Conservation (phyloP, 2,888 invertebrate species). For the Drosophila stalkeri region DNA sequence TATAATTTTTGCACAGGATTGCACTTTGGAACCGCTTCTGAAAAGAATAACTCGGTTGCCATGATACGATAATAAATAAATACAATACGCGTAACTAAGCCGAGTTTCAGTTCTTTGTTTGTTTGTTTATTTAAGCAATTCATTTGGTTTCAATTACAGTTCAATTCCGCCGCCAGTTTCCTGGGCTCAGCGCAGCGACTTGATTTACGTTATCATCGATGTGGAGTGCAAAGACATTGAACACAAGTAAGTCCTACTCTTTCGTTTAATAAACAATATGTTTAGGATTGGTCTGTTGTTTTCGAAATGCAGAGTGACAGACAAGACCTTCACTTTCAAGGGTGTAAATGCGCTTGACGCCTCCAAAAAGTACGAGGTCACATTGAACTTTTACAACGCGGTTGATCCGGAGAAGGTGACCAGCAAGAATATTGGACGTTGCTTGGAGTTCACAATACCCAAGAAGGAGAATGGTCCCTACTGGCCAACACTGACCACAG, state of each 20-base stretch:
- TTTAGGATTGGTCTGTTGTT: neutral
- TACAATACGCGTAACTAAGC: slow-evolving; percentile 21
- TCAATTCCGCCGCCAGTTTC: slow-evolving; percentile 91
- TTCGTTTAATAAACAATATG: neutral
- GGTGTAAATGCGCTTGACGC: slow-evolving; percentile 93
- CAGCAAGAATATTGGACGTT: slow-evolving; percentile 90
- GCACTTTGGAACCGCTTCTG: slow-evolving; percentile 26
- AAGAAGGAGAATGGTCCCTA: slow-evolving; percentile 91
- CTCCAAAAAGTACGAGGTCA: slow-evolving; percentile 94
- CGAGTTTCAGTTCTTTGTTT: slow-evolving; percentile 21
- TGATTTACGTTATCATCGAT: slow-evolving; percentile 95
- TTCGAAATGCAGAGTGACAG: slow-evolving; percentile 87
- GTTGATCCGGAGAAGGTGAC: slow-evolving; percentile 92
- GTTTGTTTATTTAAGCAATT: slow-evolving; percentile 23
- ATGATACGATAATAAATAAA: slow-evolving; percentile 33
- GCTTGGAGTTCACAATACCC: slow-evolving; percentile 90
- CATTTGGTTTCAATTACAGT: slow-evolving; percentile 52
- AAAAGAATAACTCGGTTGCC: slow-evolving; percentile 44
- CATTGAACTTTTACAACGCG: slow-evolving; percentile 92
- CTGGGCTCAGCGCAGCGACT: slow-evolving; percentile 96
- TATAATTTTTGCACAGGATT: slow-evolving; percentile 28
- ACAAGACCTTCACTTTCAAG: slow-evolving; percentile 91
- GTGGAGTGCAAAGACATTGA: slow-evolving; percentile 95
- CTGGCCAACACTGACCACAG: slow-evolving; percentile 95
- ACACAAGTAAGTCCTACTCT: slow-evolving; percentile 88